Evolutionary conservation across 30 jellyfish, hydroid and myxozoan species (phyloP), one percentile per base, ranked within the genome.

Genomic region (Aurelia aurita complex sp. Pacific): DNA sequence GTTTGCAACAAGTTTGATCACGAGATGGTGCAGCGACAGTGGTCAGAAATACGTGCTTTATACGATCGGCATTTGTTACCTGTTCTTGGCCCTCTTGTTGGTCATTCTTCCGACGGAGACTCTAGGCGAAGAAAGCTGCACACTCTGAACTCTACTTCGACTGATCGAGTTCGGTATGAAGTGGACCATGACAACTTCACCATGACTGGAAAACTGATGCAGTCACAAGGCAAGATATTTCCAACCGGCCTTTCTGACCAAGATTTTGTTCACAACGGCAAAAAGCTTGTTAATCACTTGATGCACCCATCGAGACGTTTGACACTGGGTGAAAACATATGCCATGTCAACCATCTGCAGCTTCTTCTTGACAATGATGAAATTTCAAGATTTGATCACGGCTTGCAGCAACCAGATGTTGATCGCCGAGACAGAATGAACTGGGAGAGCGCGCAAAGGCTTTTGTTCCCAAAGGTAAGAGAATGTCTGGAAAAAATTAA

Each of bases 381-480:
- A 15, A 50, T 77, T n/a, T 14, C 71, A 7, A 59, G 73, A 38
- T 70, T 70, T 70, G 71, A 60, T 10, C 88, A 62, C 59, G 88
- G 88, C 40, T 77, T 59, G 88, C 88, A 77, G 8, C 73, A 62
- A 19, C 23, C 88, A 18, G 88, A 77, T 40, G 15, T 57, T 12
- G 88, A 77, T 16, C 88, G 78, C 23, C 71, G 54, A 14, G 88
- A 77, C 62, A 60, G 88, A 11, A 77, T 77, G 88, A 77, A 77
- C 66, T 76, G 86, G 86, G 80, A 55, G 66, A 51, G 77, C 35
- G 86, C 78, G 5, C 76, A 77, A 35, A 14, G 88, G 81, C 64
- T 77, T 2, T 70, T 77, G 88, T 77, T 77, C 55, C 88, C 55
- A 33, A 38, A 46, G 59, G 88, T 77, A 32, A 63, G 78, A 77